Percentiles rank a stretch among this genome's conserved stretches.
phyloP scores from a whole-genome alignment of 2,797 vertebrate genomes.

The Manis crassicaudata region DNA sequence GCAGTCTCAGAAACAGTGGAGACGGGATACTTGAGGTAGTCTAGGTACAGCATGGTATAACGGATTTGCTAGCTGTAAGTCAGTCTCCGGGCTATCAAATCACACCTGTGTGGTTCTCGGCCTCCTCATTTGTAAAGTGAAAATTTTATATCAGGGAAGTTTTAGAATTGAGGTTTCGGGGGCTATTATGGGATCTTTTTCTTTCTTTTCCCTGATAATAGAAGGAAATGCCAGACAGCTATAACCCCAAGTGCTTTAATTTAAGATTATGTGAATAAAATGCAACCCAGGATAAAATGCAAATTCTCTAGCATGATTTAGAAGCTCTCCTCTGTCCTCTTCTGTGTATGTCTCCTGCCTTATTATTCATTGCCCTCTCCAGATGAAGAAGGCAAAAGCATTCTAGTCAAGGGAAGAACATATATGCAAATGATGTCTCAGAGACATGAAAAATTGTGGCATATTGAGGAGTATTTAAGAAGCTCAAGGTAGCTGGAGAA shows the following conservation, averaged over 20 bases:
- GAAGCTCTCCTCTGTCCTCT: too few relatives aligned
- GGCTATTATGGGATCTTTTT: neutral
- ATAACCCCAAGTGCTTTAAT: neutral
- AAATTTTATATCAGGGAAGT: neutral
- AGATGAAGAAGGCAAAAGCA: neutral
- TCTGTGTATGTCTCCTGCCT: neutral
- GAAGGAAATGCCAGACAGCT: neutral
- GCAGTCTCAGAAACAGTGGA: neutral
- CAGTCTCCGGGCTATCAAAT: neutral
- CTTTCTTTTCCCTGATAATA: neutral
- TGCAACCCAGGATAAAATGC: neutral
- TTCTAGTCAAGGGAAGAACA: neutral
- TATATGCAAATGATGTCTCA: neutral
- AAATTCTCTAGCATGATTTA: neutral
- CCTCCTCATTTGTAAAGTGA: neutral
- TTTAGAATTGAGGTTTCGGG: neutral
- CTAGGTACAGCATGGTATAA: fast-evolving
- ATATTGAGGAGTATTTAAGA: neutral
- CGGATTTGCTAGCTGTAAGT: neutral
- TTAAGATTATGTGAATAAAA: neutral
- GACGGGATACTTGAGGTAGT: neutral
- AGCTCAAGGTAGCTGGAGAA: neutral
- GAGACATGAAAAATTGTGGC: neutral
- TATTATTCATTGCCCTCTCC: neutral
- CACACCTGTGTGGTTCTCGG: neutral